phyloP scores from a whole-genome alignment of 2,888 invertebrate genomes.

The Bembecia ichneumoniformis region DNA sequence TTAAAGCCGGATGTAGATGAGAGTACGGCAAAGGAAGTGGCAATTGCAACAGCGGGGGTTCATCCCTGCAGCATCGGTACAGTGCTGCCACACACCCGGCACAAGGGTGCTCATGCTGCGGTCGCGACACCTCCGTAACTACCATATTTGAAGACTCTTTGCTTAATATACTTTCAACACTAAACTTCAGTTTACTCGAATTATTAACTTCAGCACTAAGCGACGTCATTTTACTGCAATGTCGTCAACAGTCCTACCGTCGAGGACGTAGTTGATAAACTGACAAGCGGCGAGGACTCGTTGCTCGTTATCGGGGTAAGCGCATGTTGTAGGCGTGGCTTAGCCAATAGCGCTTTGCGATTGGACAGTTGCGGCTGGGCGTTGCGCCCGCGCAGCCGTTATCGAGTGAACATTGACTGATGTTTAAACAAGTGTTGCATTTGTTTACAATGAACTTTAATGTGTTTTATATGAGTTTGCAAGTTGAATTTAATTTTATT shows the following conservation, averaged over 20 bases:
- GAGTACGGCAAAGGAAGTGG: constrained; percentile 51
- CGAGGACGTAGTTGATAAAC: constrained; percentile 48
- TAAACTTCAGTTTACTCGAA: constrained; percentile 74
- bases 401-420: constrained; percentile 59
- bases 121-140: constrained; percentile 27
- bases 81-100: constrained; percentile 77
- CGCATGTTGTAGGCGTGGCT: constrained; percentile 55
- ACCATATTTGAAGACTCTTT: constrained; percentile 26
- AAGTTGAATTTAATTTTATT: constrained; percentile 58
- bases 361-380: constrained; percentile 45
- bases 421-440: constrained; percentile 50
- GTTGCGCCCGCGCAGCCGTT: constrained; percentile 28
- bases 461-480: constrained; percentile 65
- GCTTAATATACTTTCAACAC: constrained; percentile 79
- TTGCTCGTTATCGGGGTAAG: constrained; percentile 35
- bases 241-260: constrained; percentile 20
- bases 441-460: constrained; percentile 69
- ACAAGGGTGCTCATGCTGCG: constrained; percentile 59
- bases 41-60: constrained; percentile 47
- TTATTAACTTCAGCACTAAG: constrained; percentile 41
- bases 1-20: constrained; percentile 59
- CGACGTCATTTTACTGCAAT: constrained; percentile 45
- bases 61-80: constrained; percentile 74
- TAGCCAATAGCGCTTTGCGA: constrained; percentile 24
- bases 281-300: constrained; percentile 30